These are phyloP conservation scores for Nasua narica DNA, from an alignment of 2,797 vertebrate species.

Conservation along the genomic window DNA sequence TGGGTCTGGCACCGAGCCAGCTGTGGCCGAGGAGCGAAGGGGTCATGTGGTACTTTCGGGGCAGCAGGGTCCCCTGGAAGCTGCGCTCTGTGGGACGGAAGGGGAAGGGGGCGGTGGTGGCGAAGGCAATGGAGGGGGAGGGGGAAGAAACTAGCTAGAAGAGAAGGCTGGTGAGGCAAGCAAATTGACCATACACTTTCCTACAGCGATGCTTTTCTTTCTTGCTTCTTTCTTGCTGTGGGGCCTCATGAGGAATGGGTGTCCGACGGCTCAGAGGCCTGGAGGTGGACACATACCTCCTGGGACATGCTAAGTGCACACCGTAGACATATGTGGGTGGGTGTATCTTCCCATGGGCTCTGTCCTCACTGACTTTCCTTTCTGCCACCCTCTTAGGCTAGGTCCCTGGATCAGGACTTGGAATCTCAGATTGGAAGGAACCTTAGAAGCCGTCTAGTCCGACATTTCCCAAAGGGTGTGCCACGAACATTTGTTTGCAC, in stretches of 20 bases:
- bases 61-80: background rate
- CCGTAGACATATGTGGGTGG: fast-evolving
- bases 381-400: no score
- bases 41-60: background rate
- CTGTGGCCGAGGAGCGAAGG: background rate
- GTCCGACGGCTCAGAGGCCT: background rate
- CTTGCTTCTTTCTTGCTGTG: no score
- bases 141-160: background rate
- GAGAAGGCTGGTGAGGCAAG: background rate
- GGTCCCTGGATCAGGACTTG: background rate
- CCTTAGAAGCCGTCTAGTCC: background rate
- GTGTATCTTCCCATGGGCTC: background rate
- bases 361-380: background rate
- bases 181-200: fast-evolving
- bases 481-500: background rate
- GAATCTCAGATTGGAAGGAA: background rate
- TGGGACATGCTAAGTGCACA: background rate
- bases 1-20: background rate
- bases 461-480: background rate
- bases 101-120: background rate
- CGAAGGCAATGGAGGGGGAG: no score
- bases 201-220: background rate
- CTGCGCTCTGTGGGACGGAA: background rate
- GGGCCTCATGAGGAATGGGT: background rate
- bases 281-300: background rate